Evolutionary conservation across 2,797 vertebrate species (phyloP), one percentile per base, ranked within the genome.

Genomic region (Cyclopterus lumpus): DNA sequence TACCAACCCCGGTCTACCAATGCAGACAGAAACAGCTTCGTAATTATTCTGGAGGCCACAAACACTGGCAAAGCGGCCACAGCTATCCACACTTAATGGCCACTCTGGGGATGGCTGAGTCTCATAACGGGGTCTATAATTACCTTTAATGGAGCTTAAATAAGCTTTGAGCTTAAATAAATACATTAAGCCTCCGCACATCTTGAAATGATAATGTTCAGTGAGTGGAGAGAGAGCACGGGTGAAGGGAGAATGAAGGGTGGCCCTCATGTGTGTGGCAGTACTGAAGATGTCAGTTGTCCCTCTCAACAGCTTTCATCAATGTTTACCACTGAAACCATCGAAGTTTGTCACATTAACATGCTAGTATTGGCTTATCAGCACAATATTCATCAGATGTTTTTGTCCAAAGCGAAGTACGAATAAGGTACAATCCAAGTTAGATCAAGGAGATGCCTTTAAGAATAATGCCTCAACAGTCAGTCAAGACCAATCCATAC

Each of bases 91-190:
- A 86, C 84, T 92, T 92, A 93, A 93, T 82, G 89, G 81, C 82
- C 83, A 77, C 84, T 87, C 83, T 79, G 78, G 85, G 90, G 83
- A 90, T 40, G 76, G 64, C 88, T 82, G 75, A 57, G 86, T 80
- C 75, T 92, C 91, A 93, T 92, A 91, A 92, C 75, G 12, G 88
- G 65, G 75, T 87, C 85, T 90, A 86, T 92, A 92, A 95, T 94
- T 89, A 91, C 86, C 90, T 91, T 92, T 94, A 94, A 94, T 94
- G 86, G 86, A 83, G 84, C 88, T 88, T 90, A 93, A 93, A 93
- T 88, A 92, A 90, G 90, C 90, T 93, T 93, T 91, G 86, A 91
- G 90, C 84, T 89, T 87, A 88, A 94, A 90, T 88, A 93, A 94
- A 94, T 90, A 92, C 90, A 92, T 90, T 91, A 91, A 87, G 83